Conservation (phyloP, 2,888 invertebrate species). For the Lasius fuliginosus region DNA sequence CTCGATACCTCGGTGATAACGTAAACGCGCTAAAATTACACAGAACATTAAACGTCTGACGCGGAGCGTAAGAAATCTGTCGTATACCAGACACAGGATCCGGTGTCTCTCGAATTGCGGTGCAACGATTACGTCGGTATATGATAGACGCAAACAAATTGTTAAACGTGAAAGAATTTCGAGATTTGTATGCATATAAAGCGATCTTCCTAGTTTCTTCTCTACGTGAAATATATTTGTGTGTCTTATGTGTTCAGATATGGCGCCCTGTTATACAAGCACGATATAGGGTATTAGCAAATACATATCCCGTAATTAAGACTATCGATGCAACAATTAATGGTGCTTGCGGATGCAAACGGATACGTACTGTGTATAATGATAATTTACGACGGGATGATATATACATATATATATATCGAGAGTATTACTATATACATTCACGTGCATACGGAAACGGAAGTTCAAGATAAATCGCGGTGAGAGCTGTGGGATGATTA, state of each 20-base stretch:
- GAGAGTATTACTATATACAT: background rate
- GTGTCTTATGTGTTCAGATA: slow-evolving; percentile 27
- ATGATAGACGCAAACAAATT: background rate
- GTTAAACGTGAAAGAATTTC: background rate
- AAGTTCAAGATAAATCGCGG: slow-evolving; percentile 63
- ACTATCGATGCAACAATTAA: slow-evolving; percentile 34
- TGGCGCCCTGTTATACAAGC: background rate
- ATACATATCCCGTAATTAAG: slow-evolving; percentile 52
- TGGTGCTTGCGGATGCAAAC: slow-evolving; percentile 18
- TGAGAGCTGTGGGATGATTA: slow-evolving; percentile 68
- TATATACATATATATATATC: slow-evolving; percentile 7
- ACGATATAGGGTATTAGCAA: slow-evolving; percentile 8
- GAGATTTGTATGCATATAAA: background rate
- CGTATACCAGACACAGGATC: background rate
- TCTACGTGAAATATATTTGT: slow-evolving; percentile 16
- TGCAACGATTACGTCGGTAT: background rate
- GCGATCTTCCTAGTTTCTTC: background rate
- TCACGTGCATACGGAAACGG: slow-evolving; percentile 40
- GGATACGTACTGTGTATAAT: slow-evolving; percentile 37
- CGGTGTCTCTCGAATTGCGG: slow-evolving; percentile 14
- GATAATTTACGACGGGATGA: slow-evolving; percentile 25
- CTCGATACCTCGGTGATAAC: background rate
- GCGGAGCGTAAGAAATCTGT: background rate
- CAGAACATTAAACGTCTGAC: slow-evolving; percentile 26
- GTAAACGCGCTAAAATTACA: slow-evolving; percentile 24